Base-by-base conservation (phyloP, 2,888 invertebrate species). In the Liposcelis brunnea region DNA sequence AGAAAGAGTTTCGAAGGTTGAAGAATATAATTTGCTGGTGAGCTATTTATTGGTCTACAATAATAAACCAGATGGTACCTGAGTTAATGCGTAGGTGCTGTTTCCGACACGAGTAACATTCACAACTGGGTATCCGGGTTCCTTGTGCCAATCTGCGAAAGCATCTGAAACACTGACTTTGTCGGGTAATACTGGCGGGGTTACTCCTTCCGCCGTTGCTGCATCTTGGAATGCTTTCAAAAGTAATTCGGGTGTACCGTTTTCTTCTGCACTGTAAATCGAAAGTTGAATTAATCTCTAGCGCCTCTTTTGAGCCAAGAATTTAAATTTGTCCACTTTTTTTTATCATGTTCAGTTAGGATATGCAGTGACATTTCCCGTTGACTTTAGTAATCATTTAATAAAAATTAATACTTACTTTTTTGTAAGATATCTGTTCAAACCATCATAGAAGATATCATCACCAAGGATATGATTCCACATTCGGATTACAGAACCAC, bases 201-300 rank as follows among this genome's bases (percentile, higher is more conserved):
- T 26, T 26, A 8, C 26, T 2, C 6, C 2, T 18, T 19, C 38
- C 12, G n/a, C 11, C 31, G 6, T 21, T 19, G n/a, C 31, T 14
- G 14, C 18, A 2, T 31, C 31, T 44, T 61, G 56, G 6, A 63
- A 2, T 7, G 52, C 56, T 4, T 18, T 4, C 57, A 59, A 64
- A 2, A 64, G 50, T 48, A 59, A 49, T 14, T 54, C 52, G 1
- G 61, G 59, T 7, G 31, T 42, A 0, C 56, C 58, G 1, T 54
- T 47, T 2, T 50, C 37, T 21, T 49, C 56, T 43, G 49, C 32
- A 32, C 54, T 55, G 37, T 14, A 42, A 12, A 35, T 36, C 10
- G 19, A 10, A 6, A 43, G 31, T 32, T n/a, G 8, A 26, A 26
- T 26, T 6, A 26, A 26, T 26, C 4, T 6, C n/a, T n/a, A n/a